Evolutionary conservation across 64 coral and sea anemone genomes (phyloP), one percentile per base, ranked within the genome.

Genomic region (Porites australiensis): DNA sequence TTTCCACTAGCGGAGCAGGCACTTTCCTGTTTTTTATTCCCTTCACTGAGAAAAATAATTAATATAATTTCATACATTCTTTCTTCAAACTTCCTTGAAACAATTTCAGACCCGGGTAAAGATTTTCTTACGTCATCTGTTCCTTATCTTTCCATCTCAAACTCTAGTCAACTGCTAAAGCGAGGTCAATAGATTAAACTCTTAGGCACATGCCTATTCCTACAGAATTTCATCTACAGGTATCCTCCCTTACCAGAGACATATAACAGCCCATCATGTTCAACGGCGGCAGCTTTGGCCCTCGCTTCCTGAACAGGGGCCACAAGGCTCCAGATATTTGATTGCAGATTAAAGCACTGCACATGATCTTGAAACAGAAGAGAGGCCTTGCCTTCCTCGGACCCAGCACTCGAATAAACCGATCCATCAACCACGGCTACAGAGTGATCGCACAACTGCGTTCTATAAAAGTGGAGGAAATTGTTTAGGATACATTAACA

Each of bases 331-430:
- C 95, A 97, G 10, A 64, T 22, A 85, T 87, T 90, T 22, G 70
- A 73, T 58, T 88, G 72, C 1, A 77, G 58, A 91, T 91, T 77
- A 75, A 91, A 97, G 8, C 79, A 80, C 50, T 88, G 74, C 3
- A 97, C 92, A 15, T 91, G 83, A 37, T 97, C 87, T 77, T 91
- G 88, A 53, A 97, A 82, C 44, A 97, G 69, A 44, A 97, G 74
- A 9, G 92, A 91, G 13, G 92, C 88, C 64, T 72, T 87, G 47
- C 95, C 95, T 81, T 97, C 95, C 9, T 68, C 19, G 23, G 95
- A 97, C 53, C 95, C 95, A 15, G 88, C 95, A 49, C 88, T 88
- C n/a, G 69, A 82, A 20, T 77, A 94, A 8, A 97, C 93, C 8
- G 73, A 64, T 13, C 77, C 95, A 86, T 97, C 61, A 12, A 90